phyloP scores from a whole-genome alignment of 1,140 invertebrate species.

The Hesperophylax magnus region DNA sequence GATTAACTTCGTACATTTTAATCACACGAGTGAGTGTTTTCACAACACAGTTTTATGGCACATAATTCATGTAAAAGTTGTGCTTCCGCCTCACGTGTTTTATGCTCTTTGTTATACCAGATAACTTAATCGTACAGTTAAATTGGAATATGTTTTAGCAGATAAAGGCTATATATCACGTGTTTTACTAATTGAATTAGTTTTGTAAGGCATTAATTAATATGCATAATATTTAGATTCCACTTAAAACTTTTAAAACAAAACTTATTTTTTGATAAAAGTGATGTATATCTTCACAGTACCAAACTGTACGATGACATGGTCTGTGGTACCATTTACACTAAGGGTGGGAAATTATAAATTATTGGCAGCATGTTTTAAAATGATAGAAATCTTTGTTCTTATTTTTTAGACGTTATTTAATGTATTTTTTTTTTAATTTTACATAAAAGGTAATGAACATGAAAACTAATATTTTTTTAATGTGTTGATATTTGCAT shows the following conservation, averaged over 20 bases:
- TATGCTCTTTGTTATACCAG: constrained; percentile 26
- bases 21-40: constrained; percentile 41
- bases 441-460: too few species aligned
- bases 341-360: too few species aligned
- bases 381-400: too few species aligned
- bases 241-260: not conserved
- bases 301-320: too few species aligned
- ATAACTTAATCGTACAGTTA: constrained; percentile 34
- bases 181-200: constrained; percentile 7
- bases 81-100: constrained; percentile 27
- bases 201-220: not conserved
- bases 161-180: not conserved
- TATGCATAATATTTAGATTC: too few species aligned
- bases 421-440: too few species aligned
- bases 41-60: constrained; percentile 32
- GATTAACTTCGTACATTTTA: constrained; percentile 38
- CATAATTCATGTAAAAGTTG: constrained; percentile 38
- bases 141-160: not conserved
- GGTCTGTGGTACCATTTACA: too few species aligned
- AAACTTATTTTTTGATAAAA: not conserved
- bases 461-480: too few species aligned
- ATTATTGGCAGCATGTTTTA: too few species aligned
- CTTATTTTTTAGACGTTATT: too few species aligned
- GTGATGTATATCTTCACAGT: too few species aligned
- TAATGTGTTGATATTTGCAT: too few species aligned